Base-by-base conservation (phyloP, 2,888 invertebrate species). In the Aradus depressus region DNA sequence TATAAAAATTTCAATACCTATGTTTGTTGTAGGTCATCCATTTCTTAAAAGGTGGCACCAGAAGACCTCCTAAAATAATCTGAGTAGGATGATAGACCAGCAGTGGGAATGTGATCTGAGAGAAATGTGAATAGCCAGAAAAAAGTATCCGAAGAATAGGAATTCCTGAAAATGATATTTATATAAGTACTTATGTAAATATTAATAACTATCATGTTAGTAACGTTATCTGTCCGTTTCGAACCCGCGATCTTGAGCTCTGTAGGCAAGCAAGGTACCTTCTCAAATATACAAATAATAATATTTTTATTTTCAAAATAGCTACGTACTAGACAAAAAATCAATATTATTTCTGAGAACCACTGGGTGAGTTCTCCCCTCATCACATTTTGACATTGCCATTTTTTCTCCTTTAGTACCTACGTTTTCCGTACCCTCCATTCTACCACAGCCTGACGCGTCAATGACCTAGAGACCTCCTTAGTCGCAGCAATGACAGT, bases 21-120 rank as follows among this genome's bases (percentile, higher is more conserved):
- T 48, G 34, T 35, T 52, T 52, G 44, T 48, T 52, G 43, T 37
- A 44, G 12, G 38, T 50, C 47, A 62, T 63, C 72, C 72, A 72
- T 51, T 69, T 67, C 54, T 71, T 70, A 35, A 72, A 61, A 28
- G 68, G 67, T 2, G 70, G 63, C 0, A 69, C 70, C 26, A 72
- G 57, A 38, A 73, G 58, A 6, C 72, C 71, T 5, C 72, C 73
- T 3, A 73, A 61, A 44, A 73, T 70, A 41, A 73, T 70, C 58
- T 73, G 73, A n/a, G 69, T 70, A 1, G 73, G 73, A 57, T 73
- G 72, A 58, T 73, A 73, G 1, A 72, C 66, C 52, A 73, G 59
- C 14, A 73, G 59, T 2, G 73, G 72, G 37, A 73, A 63, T 50
- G 69, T 70, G 31, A 73, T 72, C 56, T 70, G 69, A 53, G 70